Base-by-base conservation (phyloP, 2,888 invertebrate genomes). In the Leptinotarsa tumamoca region DNA sequence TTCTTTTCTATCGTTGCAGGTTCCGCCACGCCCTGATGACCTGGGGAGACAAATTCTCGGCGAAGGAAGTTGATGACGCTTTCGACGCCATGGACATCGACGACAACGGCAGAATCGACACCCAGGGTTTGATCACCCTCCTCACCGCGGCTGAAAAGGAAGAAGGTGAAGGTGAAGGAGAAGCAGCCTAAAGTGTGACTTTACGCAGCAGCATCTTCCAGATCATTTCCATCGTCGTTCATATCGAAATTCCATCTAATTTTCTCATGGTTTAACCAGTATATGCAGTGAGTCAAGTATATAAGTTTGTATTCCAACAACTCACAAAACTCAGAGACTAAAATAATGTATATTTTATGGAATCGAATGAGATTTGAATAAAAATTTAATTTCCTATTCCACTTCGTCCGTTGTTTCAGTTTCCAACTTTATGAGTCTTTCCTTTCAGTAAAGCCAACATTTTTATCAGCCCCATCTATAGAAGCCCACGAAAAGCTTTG, bases 41-140 rank as follows among this genome's bases (percentile, higher is more conserved):
- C 90, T 97, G 94, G 93, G 97, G 97, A 83, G 97, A 97, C 88
- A 97, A 96, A 91, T 97, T 97, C 93, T 90, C 93, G 89, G 91
- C 92, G 85, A 94, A 95, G 88, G 96, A 97, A 89, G 95, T 95
- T 86, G 95, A 96, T 89, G 96, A 97, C 88, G 96, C 96, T 80
- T 96, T 94, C 90, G 96, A 96, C 90, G 95, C 96, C 90, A 96
- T 97, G 94, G 94, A 94, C 78, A 95, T 97, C 88, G 97, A 97
- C 90, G 95, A 95, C 89, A 94, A 95, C 87, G 96, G 96, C 88
- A 93, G 92, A 91, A 96, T 97, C 89, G 96, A 97, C 91, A 96
- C 96, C 89, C 90, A 90, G 85, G 95, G 94, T 89, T 93, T 96
- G 85, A 95, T 96, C 90, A 91, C 94, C 89, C 95, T 96, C 93